Base-by-base conservation (phyloP, 2,113 vertebrate species). In the Heterotis niloticus region DNA sequence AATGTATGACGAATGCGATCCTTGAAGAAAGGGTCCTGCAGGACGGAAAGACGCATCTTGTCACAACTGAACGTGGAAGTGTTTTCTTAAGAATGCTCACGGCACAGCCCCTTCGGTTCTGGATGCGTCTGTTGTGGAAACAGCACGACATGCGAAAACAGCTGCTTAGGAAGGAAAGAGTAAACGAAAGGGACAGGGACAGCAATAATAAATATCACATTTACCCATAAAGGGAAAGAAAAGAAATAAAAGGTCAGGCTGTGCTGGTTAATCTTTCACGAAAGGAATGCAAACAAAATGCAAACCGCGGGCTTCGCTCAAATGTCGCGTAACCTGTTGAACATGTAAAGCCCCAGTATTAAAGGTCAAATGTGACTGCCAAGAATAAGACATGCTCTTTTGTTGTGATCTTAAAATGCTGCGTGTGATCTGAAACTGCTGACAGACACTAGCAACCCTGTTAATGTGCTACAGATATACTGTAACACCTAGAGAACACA, bases 261-360 rank as follows among this genome's bases (percentile, higher is more conserved):
- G 80, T 77, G 65, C 78, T 70, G 54, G 60, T 73, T 68, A 72
- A 78, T 80, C 34, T 34, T 54, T 29, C 28, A 66, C 26, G n/a
- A 20, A 77, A 83, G 74, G 76, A 68, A 81, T 72, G 79, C 82
- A 85, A 81, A 83, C 11, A 52, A 59, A 59, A 83, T 80, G 81
- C 76, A 84, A 81, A 85, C 54, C 56, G 24, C 60, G 1, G 28
- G 64, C 64, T 34, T 62, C 12, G 17, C 59, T 60, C 44, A 80
- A 80, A 83, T 82, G 81, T 83, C 79, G 81, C 29, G 44, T 26
- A 69, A 70, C 10, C 34, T 68, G 54, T 56, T 11, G 10, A 11
- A 10, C 44, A 0, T 76, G 62, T 70, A 62, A 67, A 60, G 52
- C 44, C 14, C 44, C 52, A 4, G 60, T 56, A 69, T 59, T 28